Evolutionary conservation across 1,140 invertebrate genomes (phyloP).

Genomic region (Papilio glaucus): DNA sequence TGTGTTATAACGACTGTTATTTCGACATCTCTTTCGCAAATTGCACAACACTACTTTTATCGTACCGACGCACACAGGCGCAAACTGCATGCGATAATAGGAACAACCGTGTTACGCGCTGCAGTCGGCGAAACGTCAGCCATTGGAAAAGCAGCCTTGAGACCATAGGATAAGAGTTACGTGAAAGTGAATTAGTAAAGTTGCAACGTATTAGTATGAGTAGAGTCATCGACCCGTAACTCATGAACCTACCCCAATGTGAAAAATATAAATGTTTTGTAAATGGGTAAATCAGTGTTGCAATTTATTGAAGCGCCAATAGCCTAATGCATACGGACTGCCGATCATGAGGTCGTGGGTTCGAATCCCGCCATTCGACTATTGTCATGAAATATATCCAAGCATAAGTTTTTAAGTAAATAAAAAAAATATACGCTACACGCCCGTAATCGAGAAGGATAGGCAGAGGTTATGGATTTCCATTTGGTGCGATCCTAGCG

Average conservation of each 20-base stretch:
- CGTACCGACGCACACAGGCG: slow-evolving; percentile 56
- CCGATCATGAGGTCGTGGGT: too few species aligned
- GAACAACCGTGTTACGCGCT: slow-evolving; percentile 46
- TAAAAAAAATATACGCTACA: too few species aligned
- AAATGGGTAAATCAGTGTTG: slow-evolving; percentile 53
- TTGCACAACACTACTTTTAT: slow-evolving; percentile 73
- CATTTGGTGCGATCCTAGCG: too few species aligned
- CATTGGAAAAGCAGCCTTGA: slow-evolving; percentile 46
- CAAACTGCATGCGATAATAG: slow-evolving; percentile 63
- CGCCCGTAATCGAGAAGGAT: too few species aligned
- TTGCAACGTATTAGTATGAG: slow-evolving; percentile 43
- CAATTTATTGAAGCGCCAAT: too few species aligned
- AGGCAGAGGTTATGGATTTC: too few species aligned
- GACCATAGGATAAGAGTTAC: slow-evolving; percentile 39
- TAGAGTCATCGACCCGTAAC: slow-evolving; percentile 75
- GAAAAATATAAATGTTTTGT: slow-evolving; percentile 70
- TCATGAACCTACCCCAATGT: slow-evolving; percentile 75
- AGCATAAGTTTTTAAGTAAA: too few species aligned
- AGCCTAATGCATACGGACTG: too few species aligned
- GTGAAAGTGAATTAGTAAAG: slow-evolving; percentile 27
- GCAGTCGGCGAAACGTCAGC: slow-evolving; percentile 20
- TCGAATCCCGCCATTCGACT: too few species aligned
- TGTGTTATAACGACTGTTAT: slow-evolving; percentile 48
- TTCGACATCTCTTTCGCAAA: slow-evolving; percentile 61
- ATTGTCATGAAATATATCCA: too few species aligned